Percentiles rank a stretch among this genome's conserved stretches.
Evolutionary conservation across 2,888 invertebrate genomes (phyloP).

Genomic region (Himalopsyche anomala): DNA sequence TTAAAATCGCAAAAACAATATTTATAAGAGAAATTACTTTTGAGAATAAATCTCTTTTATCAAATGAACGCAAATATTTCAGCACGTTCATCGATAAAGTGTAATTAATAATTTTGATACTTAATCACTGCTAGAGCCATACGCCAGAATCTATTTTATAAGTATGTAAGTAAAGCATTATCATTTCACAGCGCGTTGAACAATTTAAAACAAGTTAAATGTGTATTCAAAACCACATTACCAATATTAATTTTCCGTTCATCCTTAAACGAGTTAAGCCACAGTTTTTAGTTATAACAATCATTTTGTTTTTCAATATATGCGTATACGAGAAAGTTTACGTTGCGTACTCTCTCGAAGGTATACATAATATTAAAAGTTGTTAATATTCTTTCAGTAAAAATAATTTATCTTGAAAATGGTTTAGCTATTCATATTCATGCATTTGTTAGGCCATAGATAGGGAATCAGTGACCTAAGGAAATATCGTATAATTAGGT

Average conservation of each 20-base stretch:
- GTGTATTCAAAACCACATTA: neutral
- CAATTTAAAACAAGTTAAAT: constrained; percentile 25
- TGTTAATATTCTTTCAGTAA: neutral
- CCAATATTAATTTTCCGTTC: constrained; percentile 8
- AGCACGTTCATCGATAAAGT: too few relatives aligned
- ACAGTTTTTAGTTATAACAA: neutral
- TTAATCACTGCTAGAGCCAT: neutral
- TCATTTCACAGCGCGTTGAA: neutral
- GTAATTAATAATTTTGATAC: too few relatives aligned
- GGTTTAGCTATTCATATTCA: too few relatives aligned
- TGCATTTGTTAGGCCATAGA: too few relatives aligned
- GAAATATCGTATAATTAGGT: too few relatives aligned
- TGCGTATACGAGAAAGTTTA: neutral
- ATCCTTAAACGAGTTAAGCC: constrained; percentile 5
- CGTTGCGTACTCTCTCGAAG: neutral
- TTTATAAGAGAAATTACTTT: too few relatives aligned
- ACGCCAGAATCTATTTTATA: neutral
- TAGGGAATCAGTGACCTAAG: too few relatives aligned
- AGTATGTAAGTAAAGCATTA: neutral
- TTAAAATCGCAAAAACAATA: too few relatives aligned
- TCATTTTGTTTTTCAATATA: neutral
- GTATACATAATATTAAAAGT: neutral
- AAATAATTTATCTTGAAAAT: neutral
- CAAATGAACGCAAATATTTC: too few relatives aligned
- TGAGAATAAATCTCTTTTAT: too few relatives aligned